Base-by-base conservation (phyloP, 2,888 invertebrate genomes). In the Coelopa pilipes region DNA sequence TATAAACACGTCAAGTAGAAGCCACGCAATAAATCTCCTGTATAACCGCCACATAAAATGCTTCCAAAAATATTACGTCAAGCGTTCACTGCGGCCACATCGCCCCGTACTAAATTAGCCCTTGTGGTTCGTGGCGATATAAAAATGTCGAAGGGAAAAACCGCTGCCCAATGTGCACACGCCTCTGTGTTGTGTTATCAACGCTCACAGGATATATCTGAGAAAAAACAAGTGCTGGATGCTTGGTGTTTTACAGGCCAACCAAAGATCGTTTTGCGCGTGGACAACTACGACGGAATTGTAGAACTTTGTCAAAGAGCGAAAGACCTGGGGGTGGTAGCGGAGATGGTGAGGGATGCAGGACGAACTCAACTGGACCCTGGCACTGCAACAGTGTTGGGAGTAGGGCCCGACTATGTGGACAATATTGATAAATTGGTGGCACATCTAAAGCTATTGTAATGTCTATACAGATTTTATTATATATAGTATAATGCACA, bases 121-220 rank as follows among this genome's bases (percentile, higher is more conserved):
- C 86, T 95, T 53, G 89, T 95, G n/a, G 93, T 94, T 0, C 89
- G 95, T 68, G 90, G 89, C 55, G 95, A 95, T 86, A 86, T 95
- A 17, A 90, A 90, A 79, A 94, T 95, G 94, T 90, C 92, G 12
- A 92, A 90, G 84, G 93, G 95, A 7, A 95, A 95, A 88, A 90
- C 91, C 62, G 95, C 93, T 12, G 92, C 94, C 0, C 94, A 94
- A 87, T 94, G 93, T 86, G 91, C 93, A 13, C 95, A 95, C 87
- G 95, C 94, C 0, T 92, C 94, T 1, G 88, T 95, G 11, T 88
- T 90, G 72, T 92, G 93, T 79, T 93, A 91, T 82, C 90, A 92
- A 80, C 87, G 89, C 78, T 88, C 90, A 1, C 85, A 88, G 10
- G 68, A 77, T 17, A 78, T 76, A 19, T 57, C 70, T 0, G 47